Evolutionary conservation across 2,113 vertebrate genomes (phyloP), one percentile per base, ranked within the genome.

Genomic region (Scytalopus superciliaris): DNA sequence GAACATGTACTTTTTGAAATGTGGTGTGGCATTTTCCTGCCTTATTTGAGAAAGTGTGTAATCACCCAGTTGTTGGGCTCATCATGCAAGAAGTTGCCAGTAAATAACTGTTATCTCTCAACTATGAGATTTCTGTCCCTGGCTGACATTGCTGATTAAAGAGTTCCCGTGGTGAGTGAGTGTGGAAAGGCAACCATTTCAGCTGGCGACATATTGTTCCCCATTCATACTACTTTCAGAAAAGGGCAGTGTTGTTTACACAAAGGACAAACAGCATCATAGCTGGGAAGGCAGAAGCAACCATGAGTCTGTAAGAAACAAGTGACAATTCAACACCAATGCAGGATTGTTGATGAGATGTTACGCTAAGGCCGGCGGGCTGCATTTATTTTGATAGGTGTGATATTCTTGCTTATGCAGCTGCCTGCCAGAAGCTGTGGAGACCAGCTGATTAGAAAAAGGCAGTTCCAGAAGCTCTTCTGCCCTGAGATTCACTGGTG

Each of bases 101-200:
- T 47, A 96, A 94, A 96, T 95, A 96, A 90, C 90, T 92, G 80
- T 94, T 96, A 91, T 96, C 92, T 93, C 90, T 95, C 93, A 93
- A 53, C 56, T 68, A 28, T 52, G 88, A 93, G 88, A 95, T 92
- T 90, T 89, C 80, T 95, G 85, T 93, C 69, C 56, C 82, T 92
- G 73, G 76, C 60, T 93, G 94, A 95, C 92, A 93, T 40, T 75
- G 83, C 80, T 96, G 92, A 96, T 96, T 95, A 89, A 96, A 95
- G 83, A 84, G 80, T 78, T 92, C 88, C 93, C 84, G 91, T 56
- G 64, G 89, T 72, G 83, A 90, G 52, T 0, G 0, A 93, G 40
- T 53, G 28, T 44, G 76, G 72, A 89, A 93, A 96, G 31, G 64
- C 92, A 96, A 74, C 85, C 66, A 67, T 94, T 95, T 95, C 75